A percentile compares a stretch with the other conserved stretches of the same genome.
These are phyloP conservation scores for Sycophila sp. DNA, from an alignment of 1,140 invertebrate species.

Conservation along the genomic window DNA sequence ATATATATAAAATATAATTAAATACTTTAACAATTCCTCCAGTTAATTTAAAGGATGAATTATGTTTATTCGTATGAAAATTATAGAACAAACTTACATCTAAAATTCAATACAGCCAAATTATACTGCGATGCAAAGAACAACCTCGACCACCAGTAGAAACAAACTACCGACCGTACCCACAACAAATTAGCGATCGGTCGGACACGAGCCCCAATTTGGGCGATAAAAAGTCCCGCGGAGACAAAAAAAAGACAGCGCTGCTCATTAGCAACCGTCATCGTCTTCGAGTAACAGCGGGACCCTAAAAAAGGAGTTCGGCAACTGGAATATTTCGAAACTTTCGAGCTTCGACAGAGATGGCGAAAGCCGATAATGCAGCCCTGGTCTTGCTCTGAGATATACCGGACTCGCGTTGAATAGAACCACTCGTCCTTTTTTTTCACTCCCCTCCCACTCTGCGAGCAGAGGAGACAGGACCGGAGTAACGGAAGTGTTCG, in stretches of 20 bases:
- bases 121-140: too few species aligned
- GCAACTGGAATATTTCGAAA: constrained; percentile 11
- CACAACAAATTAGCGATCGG: not conserved
- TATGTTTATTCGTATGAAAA: too few species aligned
- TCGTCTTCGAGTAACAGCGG: too few species aligned
- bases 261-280: not conserved
- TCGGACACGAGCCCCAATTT: not conserved
- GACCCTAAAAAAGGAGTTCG: too few species aligned
- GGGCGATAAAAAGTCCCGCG: too few species aligned
- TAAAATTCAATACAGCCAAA: too few species aligned
- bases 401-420: not conserved
- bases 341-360: not conserved
- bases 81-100: too few species aligned
- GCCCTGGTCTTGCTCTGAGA: constrained; percentile 35
- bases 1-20: too few species aligned
- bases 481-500: constrained; percentile 44
- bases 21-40: too few species aligned
- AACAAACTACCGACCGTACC: not conserved
- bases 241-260: not conserved
- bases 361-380: constrained; percentile 29
- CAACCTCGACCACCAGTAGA: too few species aligned
- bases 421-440: not conserved
- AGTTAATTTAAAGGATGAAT: too few species aligned
- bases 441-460: not conserved
- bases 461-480: not conserved